These are phyloP conservation scores for Conchocele bisecta DNA, from an alignment of 2,888 invertebrate species.

Conservation along the genomic window DNA sequence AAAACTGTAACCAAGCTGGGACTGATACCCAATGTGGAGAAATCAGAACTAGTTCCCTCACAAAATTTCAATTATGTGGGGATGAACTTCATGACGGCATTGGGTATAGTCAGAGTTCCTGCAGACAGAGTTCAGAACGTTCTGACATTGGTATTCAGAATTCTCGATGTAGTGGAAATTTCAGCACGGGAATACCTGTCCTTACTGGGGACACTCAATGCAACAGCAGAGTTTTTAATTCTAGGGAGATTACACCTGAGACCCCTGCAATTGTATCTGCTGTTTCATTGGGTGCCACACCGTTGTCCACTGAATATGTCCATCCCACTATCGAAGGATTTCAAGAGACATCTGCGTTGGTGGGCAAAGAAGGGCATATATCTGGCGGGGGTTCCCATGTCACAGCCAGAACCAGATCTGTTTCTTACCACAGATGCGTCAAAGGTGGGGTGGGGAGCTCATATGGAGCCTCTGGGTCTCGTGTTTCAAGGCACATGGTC, in stretches of 20 bases:
- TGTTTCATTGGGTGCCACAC: conserved; percentile 13
- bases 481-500: not conserved
- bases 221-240: conserved; percentile 15
- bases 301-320: not conserved
- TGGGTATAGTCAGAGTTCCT: not conserved
- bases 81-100: not conserved
- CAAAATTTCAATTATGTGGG: conserved; percentile 29
- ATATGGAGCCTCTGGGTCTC: not conserved
- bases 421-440: conserved; percentile 19
- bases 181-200: conserved; percentile 14
- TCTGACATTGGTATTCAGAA: not conserved
- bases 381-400: conserved; percentile 3
- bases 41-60: conserved; percentile 26
- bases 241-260: conserved; percentile 22
- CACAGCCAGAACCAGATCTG: not conserved
- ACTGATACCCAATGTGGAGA: conserved; percentile 6
- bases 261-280: conserved; percentile 18
- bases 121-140: not conserved
- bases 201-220: conserved; percentile 12
- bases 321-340: not conserved
- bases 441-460: no score
- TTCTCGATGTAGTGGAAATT: not conserved
- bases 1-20: not conserved
- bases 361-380: not conserved
- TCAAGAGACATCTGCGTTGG: conserved; percentile 7